Evolutionary conservation across 2,113 vertebrate genomes (phyloP).

Genomic region (Actinemys pallida): DNA sequence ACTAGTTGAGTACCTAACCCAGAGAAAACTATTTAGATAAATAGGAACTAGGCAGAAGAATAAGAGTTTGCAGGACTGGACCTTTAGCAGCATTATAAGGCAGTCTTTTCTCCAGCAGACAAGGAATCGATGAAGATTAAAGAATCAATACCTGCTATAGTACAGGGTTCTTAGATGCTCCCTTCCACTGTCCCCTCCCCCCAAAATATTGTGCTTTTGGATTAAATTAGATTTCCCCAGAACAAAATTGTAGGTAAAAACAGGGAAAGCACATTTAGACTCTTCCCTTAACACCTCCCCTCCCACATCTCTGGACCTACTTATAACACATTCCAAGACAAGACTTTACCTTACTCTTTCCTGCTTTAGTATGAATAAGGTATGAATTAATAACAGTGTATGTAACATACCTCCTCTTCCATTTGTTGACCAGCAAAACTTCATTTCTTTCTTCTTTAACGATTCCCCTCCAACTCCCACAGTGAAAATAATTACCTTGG

Average conservation of each 20-base stretch:
- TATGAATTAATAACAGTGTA: background rate
- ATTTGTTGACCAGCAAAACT: too few relatives aligned
- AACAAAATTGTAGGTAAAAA: background rate
- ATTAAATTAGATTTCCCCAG: background rate
- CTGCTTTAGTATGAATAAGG: background rate
- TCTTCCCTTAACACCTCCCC: background rate
- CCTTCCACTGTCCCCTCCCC: background rate
- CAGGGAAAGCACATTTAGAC: background rate
- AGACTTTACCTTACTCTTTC: background rate
- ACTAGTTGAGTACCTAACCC: background rate
- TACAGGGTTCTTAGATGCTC: background rate
- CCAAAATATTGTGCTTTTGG: too few relatives aligned
- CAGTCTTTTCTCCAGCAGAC: background rate
- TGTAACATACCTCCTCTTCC: too few relatives aligned
- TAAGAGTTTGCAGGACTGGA: background rate
- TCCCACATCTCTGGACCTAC: background rate
- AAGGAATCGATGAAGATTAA: background rate
- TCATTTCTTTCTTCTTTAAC: too few relatives aligned
- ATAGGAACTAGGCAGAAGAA: background rate
- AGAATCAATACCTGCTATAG: background rate
- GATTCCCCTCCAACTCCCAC: too few relatives aligned
- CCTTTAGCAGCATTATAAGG: background rate
- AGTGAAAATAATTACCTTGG: too few relatives aligned
- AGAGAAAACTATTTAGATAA: too few relatives aligned
- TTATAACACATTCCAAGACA: background rate